phyloP scores from a whole-genome alignment of 2,797 vertebrate genomes.

The Acanthiza pusilla region DNA sequence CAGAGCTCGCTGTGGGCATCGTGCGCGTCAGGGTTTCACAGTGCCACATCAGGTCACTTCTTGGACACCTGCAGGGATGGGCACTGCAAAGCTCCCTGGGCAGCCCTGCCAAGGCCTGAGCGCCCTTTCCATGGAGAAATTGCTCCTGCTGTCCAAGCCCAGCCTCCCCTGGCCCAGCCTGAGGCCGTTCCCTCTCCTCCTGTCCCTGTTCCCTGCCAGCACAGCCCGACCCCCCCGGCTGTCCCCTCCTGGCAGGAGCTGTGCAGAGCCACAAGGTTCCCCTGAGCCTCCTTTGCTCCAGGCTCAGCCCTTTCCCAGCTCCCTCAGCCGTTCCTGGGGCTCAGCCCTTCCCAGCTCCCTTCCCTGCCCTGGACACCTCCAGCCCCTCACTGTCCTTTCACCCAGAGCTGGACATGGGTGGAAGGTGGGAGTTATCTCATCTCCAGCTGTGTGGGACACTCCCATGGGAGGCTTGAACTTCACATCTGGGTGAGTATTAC shows the following conservation, averaged over 20 bases:
- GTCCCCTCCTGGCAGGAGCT: neutral
- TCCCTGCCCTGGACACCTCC: neutral
- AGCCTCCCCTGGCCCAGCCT: neutral
- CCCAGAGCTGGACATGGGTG: neutral
- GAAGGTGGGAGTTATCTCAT: too few relatives aligned
- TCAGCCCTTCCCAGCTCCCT: neutral
- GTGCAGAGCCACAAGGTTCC: neutral
- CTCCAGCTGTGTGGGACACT: neutral
- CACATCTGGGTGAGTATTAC: fast-evolving
- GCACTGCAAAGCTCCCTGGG: neutral
- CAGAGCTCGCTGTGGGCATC: neutral
- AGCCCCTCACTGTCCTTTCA: neutral
- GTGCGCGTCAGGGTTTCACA: neutral
- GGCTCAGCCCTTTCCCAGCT: neutral
- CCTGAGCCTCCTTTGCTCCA: neutral
- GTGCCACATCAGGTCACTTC: neutral
- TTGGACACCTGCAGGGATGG: neutral
- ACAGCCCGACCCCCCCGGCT: neutral
- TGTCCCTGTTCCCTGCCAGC: neutral
- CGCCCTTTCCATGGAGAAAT: neutral
- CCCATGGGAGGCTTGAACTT: neutral
- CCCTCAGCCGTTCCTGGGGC: neutral
- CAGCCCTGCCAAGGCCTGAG: neutral
- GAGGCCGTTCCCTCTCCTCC: neutral
- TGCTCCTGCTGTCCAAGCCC: neutral